These are phyloP conservation scores for Myotis daubentonii DNA, from an alignment of 2,797 vertebrate species.

Conservation along the genomic window DNA sequence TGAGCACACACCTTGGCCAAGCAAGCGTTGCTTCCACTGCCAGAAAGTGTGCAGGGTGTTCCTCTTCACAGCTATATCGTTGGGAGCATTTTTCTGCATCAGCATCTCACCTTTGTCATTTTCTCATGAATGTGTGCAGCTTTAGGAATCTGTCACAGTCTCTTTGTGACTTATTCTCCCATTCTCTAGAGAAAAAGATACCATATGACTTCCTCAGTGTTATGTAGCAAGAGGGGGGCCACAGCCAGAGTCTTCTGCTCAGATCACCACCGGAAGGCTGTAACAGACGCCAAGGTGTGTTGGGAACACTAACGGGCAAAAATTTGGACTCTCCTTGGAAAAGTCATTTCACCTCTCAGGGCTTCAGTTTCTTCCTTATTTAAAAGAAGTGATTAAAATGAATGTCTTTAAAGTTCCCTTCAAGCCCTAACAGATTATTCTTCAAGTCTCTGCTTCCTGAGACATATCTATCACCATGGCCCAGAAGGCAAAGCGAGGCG, in stretches of 20 bases:
- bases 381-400: neutral
- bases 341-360: conserved; percentile 1
- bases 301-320: neutral
- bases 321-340: neutral
- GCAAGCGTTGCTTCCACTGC: neutral
- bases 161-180: conserved; percentile 40
- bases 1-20: neutral
- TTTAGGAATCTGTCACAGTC: conserved; percentile 30
- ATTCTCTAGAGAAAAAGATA: neutral
- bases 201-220: neutral
- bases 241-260: neutral
- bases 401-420: conserved; percentile 32
- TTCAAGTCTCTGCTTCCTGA: neutral
- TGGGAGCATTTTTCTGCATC: neutral
- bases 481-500: neutral
- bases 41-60: neutral
- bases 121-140: neutral
- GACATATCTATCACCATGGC: neutral
- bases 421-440: neutral
- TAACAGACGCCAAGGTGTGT: neutral
- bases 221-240: neutral
- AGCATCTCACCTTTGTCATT: conserved; percentile 48
- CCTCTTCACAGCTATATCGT: neutral
- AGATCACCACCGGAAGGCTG: neutral
- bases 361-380: neutral